Base-by-base conservation (phyloP, 2,888 invertebrate species). In the Philhelius pedissequus region DNA sequence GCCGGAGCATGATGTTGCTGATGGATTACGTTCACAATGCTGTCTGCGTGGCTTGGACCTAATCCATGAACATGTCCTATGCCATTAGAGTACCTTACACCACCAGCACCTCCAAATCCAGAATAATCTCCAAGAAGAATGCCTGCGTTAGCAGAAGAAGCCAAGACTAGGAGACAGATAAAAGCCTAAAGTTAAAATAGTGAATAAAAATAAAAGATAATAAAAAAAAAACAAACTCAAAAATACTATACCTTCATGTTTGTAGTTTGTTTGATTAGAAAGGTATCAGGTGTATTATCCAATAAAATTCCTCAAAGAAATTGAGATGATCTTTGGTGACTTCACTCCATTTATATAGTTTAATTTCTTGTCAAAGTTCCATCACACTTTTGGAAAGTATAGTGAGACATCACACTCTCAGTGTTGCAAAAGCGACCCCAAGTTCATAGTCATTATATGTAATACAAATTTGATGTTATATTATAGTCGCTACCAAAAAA, bases 341-440 rank as follows among this genome's bases (percentile, higher is more conserved):
- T n/a, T 3, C 20, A 64, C 32, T 64, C 62, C 30, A 8, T 32
- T 64, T 64, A 64, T 64, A 62, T 62, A n/a, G n/a, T n/a, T n/a
- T n/a, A n/a, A 40, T 45, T 62, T 43, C 13, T 18, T 7, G 25
- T 2, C 8, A 9, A 4, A 20, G 8, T 20, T 18, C 2, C 11
- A 27, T 27, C 43, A 15, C 13, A n/a, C 3, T 30, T 38, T 30
- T 30, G 45, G 62, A 62, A 62, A 62, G 62, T 20, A 27, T n/a
- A n/a, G n/a, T 62, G 30, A 13, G 30, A 20, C 30, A 13, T 45
- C 5, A 45, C n/a, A n/a, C n/a, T n/a, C n/a, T n/a, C 20, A 45
- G 15, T 30, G 30, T 45, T 43, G 11, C 43, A 60, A 13, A 62
- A 20, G 30, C 18, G 25, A 45, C 8, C 11, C 4, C 3, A n/a